Base-by-base conservation (phyloP, 2,113 vertebrate genomes). In the Phylloscopus whistleri region DNA sequence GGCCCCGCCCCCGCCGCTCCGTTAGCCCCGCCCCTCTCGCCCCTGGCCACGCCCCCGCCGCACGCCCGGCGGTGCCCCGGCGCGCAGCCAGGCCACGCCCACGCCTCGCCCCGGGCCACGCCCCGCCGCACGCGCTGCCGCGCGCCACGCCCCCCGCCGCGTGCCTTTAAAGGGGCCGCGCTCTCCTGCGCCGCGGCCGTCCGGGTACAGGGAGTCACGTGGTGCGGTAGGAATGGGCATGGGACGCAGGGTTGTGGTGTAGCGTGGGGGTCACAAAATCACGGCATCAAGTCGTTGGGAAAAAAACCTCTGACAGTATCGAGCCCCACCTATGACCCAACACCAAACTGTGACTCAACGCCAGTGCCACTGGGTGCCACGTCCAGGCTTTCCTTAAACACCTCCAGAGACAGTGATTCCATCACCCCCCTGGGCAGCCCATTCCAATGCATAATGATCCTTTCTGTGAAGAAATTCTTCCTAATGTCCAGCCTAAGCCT, bases 191-290 rank as follows among this genome's bases (percentile, higher is more conserved):
- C 9, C 10, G 4, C 4, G 12, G 7, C 1, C 2, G 19, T 0
- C 2, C 4, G 8, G 8, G 22, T 8, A 14, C 3, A n/a, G 9
- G 3, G 3, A 16, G 58, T 26, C 9, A 1, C 7, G 23, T 4
- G 14, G 22, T 5, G 31, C 9, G 6, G 30, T 1, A 11, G 11
- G 18, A 2, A 0, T 4, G 10, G 24, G 9, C 1, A 1, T 1
- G 9, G 5, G 13, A 1, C 3, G 0, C 6, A 2, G 39, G 18
- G 15, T 20, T 17, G 7, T 12, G 51, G 23, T 28, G 19, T 22
- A 4, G 44, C 11, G 14, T 22, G 30, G 20, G 24, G 6, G 12
- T 35, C 30, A 7, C 20, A 4, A 30, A 43, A 35, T 28, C 18
- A 10, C 28, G 4, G 33, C 3, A 14, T 7, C 33, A 4, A 4